Conservation (phyloP, 1,140 invertebrate species). For the Drosophila paulistorum region DNA sequence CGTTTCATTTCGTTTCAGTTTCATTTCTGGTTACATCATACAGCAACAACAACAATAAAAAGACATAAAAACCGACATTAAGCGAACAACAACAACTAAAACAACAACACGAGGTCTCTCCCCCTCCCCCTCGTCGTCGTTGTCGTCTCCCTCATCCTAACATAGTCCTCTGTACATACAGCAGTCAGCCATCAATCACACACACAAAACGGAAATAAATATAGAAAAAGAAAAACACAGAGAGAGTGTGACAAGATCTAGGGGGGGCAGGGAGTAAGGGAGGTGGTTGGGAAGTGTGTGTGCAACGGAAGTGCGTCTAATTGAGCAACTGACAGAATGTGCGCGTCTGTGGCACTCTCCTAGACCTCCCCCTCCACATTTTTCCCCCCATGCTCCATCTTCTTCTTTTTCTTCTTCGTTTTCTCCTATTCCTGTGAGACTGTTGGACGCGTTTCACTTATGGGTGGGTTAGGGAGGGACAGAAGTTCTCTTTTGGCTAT, state of each 20-base stretch:
- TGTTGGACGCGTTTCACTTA: conserved; percentile 4
- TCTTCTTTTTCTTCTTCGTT: not conserved
- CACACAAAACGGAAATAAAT: conserved; percentile 77
- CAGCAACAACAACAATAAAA: not conserved
- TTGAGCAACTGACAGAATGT: conserved; percentile 75
- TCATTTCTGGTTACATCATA: conserved; percentile 52
- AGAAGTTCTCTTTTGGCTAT: conserved; percentile 30
- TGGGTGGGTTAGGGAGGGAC: not conserved
- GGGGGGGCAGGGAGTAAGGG: not conserved
- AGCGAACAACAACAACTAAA: conserved; percentile 1
- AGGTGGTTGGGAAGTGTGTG: conserved; percentile 21
- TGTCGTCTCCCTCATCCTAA: too few species aligned
- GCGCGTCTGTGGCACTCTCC: conserved; percentile 43
- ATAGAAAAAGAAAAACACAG: conserved; percentile 45
- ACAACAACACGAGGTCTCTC: conserved; percentile 9
- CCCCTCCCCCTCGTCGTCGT: not conserved
- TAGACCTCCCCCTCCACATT: not conserved
- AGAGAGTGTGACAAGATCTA: conserved; percentile 10
- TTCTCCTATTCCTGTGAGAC: conserved; percentile 17
- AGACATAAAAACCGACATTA: conserved; percentile 9
- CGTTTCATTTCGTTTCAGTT: conserved; percentile 23
- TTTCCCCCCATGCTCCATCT: not conserved
- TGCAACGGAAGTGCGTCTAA: conserved; percentile 75
- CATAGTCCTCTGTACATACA: conserved; percentile 14
- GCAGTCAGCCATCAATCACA: conserved; percentile 74